Conservation (phyloP, 2,888 invertebrate species). For the Athalia cordata region DNA sequence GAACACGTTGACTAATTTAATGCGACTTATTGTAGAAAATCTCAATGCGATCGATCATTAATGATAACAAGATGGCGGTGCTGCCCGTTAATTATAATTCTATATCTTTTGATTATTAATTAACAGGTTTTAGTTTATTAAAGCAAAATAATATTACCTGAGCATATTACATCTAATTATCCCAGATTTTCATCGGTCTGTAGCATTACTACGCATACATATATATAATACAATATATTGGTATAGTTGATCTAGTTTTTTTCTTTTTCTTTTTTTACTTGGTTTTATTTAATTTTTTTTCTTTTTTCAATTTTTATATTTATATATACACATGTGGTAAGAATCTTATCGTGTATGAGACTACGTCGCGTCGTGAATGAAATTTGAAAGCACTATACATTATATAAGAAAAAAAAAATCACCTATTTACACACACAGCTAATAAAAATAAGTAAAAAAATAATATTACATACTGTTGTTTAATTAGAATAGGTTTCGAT, state of each 20-base stretch:
- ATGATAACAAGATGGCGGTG: too few relatives aligned
- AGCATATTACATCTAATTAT: background rate
- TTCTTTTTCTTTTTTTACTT: constrained; percentile 34
- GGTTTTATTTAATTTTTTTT: too few relatives aligned
- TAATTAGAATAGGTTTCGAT: constrained; percentile 40
- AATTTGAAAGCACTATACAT: constrained; percentile 16
- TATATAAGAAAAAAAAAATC: constrained; percentile 14
- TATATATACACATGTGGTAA: background rate
- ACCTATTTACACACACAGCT: constrained; percentile 40
- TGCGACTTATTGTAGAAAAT: too few relatives aligned
- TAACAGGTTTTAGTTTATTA: too few relatives aligned
- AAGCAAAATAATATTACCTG: too few relatives aligned
- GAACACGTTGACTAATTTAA: too few relatives aligned
- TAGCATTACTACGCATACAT: background rate
- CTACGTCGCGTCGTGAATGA: constrained; percentile 32
- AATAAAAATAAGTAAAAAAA: background rate
- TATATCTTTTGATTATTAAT: too few relatives aligned
- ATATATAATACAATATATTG: background rate
- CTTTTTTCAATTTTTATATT: background rate
- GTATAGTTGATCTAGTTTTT: background rate
- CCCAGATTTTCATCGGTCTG: constrained; percentile 23
- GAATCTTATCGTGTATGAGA: background rate
- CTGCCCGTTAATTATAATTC: too few relatives aligned
- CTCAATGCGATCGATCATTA: too few relatives aligned
- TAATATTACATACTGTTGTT: constrained; percentile 27